These are phyloP conservation scores for Sisor rabdophorus DNA, from an alignment of 2,113 vertebrate genomes.

Conservation along the genomic window DNA sequence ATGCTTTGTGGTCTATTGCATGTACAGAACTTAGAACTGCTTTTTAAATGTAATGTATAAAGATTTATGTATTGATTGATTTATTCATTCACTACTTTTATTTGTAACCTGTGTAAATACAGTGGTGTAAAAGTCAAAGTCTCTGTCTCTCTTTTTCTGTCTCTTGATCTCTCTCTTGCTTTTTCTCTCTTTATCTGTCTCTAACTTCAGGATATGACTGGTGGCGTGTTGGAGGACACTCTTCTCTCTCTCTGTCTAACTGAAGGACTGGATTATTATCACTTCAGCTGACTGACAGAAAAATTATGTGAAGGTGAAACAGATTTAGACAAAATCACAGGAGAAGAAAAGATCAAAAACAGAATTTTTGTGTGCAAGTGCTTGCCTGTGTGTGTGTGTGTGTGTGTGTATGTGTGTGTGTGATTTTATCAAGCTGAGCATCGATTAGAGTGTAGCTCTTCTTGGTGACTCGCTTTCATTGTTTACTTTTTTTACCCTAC, in stretches of 20 bases:
- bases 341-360: neutral
- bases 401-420: neutral
- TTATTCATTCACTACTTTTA: too few species aligned
- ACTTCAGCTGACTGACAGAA: slow-evolving; percentile 63
- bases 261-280: slow-evolving; percentile 75
- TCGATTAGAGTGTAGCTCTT: neutral
- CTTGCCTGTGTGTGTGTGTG: slow-evolving; percentile 26
- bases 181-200: neutral
- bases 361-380: neutral
- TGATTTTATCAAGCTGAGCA: slow-evolving; percentile 11
- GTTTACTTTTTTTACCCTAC: slow-evolving; percentile 14
- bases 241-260: slow-evolving; percentile 65
- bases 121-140: too few species aligned
- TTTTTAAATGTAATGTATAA: too few species aligned
- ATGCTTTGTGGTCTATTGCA: too few species aligned
- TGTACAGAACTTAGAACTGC: too few species aligned
- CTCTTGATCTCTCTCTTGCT: neutral
- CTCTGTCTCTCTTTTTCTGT: neutral
- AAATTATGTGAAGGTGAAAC: neutral
- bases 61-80: too few species aligned
- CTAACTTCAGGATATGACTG: slow-evolving; percentile 83
- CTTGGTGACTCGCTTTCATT: slow-evolving; percentile 9
- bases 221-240: slow-evolving; percentile 83
- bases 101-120: too few species aligned
- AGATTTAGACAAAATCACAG: neutral